Conservation (phyloP, 2,888 invertebrate species). For the Pherbina coryleti region DNA sequence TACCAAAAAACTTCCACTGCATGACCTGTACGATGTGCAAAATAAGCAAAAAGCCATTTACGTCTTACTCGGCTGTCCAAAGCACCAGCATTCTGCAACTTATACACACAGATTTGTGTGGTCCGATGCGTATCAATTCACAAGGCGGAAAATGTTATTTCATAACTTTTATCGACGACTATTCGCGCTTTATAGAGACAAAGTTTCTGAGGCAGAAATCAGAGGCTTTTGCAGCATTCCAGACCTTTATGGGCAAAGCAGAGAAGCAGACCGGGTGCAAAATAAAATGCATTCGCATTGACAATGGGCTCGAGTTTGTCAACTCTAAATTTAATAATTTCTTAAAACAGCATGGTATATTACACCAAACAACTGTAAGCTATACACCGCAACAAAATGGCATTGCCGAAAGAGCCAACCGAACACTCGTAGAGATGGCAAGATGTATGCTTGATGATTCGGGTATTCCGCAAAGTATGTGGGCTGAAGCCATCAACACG, state of each 20-base stretch:
- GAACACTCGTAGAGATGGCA: constrained; percentile 49
- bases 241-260: constrained; percentile 11
- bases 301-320: constrained; percentile 38
- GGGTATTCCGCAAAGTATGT: constrained; percentile 42
- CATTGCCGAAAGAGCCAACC: constrained; percentile 48
- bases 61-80: not conserved
- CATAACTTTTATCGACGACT: constrained; percentile 41
- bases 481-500: constrained; percentile 48
- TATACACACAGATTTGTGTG: constrained; percentile 37
- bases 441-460: constrained; percentile 44
- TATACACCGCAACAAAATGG: constrained; percentile 51
- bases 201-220: constrained; percentile 37
- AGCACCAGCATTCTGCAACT: not conserved
- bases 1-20: constrained; percentile 8
- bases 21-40: constrained; percentile 29
- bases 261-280: constrained; percentile 34
- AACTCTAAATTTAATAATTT: constrained; percentile 40
- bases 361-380: constrained; percentile 44
- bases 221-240: constrained; percentile 22
- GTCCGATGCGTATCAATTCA: constrained; percentile 36
- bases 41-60: constrained; percentile 25
- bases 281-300: constrained; percentile 37
- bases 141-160: constrained; percentile 39
- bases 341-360: constrained; percentile 42
- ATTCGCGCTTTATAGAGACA: constrained; percentile 16